A percentile compares a stretch with the other conserved stretches of the same genome.
phyloP scores from a whole-genome alignment of 2,113 vertebrate genomes.

The Notothenia rossii region DNA sequence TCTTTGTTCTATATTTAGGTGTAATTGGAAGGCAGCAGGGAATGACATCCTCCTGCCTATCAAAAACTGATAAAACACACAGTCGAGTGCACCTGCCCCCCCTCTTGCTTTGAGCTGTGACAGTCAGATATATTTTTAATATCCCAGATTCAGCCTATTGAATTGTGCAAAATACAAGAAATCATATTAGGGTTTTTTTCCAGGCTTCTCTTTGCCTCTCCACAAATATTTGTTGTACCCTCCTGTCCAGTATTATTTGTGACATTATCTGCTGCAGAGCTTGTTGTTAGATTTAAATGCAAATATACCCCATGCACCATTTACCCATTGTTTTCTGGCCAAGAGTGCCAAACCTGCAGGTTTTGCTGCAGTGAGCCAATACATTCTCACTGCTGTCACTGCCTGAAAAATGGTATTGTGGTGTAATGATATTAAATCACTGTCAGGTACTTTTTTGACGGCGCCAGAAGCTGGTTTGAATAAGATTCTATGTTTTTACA shows the following conservation, averaged over 20 bases:
- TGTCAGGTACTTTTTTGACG: conserved; percentile 1
- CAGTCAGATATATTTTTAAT: conserved; percentile 10
- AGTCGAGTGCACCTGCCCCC: not conserved
- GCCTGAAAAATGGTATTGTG: not conserved
- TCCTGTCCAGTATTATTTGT: not conserved
- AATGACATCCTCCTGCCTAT: not conserved
- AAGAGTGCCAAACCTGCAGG: conserved; percentile 10
- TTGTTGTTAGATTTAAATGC: conserved; percentile 7
- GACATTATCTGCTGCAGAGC: not conserved
- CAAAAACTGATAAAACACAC: not conserved
- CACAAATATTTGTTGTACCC: not conserved
- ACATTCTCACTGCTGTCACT: conserved; percentile 19
- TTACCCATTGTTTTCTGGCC: not conserved
- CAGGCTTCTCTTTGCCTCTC: too few species aligned
- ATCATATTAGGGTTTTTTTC: not conserved
- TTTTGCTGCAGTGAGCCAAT: conserved; percentile 14
- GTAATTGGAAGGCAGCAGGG: not conserved
- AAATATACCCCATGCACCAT: not conserved
- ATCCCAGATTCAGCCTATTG: conserved; percentile 8
- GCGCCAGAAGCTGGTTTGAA: not conserved
- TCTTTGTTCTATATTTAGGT: not conserved
- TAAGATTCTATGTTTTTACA: conserved; percentile 10
- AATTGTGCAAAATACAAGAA: not conserved
- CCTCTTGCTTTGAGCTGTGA: too few species aligned
- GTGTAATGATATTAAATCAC: conserved; percentile 28